phyloP scores from a whole-genome alignment of 2,797 vertebrate species.

The Knipowitschia caucasica region DNA sequence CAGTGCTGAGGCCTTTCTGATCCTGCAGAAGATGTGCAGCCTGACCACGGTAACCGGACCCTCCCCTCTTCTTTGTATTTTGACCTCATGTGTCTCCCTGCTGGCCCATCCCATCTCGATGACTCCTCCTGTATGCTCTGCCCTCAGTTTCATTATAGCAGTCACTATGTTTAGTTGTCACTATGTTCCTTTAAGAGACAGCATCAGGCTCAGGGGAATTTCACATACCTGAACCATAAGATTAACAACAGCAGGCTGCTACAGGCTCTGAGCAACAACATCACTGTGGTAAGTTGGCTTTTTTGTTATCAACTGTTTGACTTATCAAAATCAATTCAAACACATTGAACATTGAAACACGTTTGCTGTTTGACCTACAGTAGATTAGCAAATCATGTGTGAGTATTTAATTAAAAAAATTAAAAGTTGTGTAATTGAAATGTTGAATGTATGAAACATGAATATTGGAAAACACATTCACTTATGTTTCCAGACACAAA shows the following conservation, averaged over 20 bases:
- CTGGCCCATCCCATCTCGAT: not conserved
- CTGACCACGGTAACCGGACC: conserved; percentile 72
- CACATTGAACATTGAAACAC: no score
- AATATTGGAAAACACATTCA: not conserved
- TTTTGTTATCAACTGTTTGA: not conserved
- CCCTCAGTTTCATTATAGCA: conserved; percentile 7
- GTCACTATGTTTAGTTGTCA: conserved; percentile 53
- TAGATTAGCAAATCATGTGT: no score
- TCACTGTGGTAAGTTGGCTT: conserved; percentile 49
- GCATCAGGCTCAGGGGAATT: conserved; percentile 23
- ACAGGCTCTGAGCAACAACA: conserved; percentile 7
- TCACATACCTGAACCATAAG: conserved; percentile 46
- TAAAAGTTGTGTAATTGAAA: no score
- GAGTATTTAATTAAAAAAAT: no score
- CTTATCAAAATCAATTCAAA: not conserved
- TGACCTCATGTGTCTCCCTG: not conserved
- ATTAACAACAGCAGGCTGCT: conserved; percentile 21
- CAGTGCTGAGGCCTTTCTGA: conserved; percentile 70
- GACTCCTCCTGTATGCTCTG: not conserved
- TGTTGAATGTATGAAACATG: no score
- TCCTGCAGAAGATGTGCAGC: conserved; percentile 83
- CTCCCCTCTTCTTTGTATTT: not conserved
- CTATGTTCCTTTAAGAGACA: conserved; percentile 57
- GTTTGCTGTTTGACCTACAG: no score
- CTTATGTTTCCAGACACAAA: no score